Base-by-base conservation (phyloP, 2,113 vertebrate genomes). In the Eublepharis macularius region DNA sequence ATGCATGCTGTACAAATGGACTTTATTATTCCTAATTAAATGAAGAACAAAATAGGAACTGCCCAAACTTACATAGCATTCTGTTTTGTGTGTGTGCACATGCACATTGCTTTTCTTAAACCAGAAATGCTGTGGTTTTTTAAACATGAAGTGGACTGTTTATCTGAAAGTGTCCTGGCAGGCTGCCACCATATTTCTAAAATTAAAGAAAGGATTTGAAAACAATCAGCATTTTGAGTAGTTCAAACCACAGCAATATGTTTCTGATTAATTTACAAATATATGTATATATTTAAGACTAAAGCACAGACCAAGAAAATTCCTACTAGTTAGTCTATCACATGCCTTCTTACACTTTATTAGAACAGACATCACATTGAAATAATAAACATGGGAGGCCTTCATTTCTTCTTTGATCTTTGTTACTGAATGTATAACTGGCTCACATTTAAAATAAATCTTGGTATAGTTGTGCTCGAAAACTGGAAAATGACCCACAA, bases 261-360 rank as follows among this genome's bases (percentile, higher is more conserved):
- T 95, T 96, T 96, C 91, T 92, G 93, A 95, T 97, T 96, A 96
- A 96, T 97, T 96, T 96, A 96, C 94, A 97, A 96, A 96, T 97
- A 96, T 85, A 96, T 95, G 92, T 95, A 94, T 96, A 92, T 94
- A 96, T 95, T 96, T 95, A 96, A 95, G 91, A 89, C 92, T 94
- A 94, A 95, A 94, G 92, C 95, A 91, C 90, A 92, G 95, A 94
- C 93, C 94, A 83, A 91, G 94, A 95, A 94, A 93, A 94, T 94
- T 96, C 90, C 86, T 94, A 92, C 94, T 95, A 94, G 93, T 89
- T 93, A 90, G 92, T 93, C 92, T 93, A 91, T 95, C 94, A 90
- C 91, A 91, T 75, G 85, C 94, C 94, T 95, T 95, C 92, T 94
- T 95, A 93, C 78, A 85, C 94, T 96, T 96, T 96, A 96, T 96